phyloP scores from a whole-genome alignment of 2,797 vertebrate genomes.

The Eulemur rubriventer region DNA sequence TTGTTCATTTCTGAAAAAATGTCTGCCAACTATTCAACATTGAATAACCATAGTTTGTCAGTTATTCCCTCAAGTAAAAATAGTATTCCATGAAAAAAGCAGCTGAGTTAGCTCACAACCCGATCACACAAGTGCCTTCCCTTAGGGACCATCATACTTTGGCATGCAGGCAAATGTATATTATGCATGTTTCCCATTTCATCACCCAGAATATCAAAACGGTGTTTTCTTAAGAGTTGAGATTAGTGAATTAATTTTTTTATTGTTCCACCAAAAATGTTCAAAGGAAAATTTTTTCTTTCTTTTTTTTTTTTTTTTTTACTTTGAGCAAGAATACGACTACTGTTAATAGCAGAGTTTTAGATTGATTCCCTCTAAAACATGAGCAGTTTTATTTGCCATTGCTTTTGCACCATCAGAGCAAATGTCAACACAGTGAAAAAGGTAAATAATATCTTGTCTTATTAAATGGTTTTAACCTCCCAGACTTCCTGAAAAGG shows the following conservation, averaged over 20 bases:
- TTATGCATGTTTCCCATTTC: neutral
- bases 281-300: neutral
- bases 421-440: slow-evolving; percentile 1
- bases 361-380: neutral
- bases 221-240: neutral
- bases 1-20: slow-evolving; percentile 8
- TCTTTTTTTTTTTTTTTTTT: neutral
- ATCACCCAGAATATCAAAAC: neutral
- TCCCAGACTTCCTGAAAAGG: neutral
- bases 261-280: neutral
- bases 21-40: neutral
- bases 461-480: neutral
- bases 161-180: neutral
- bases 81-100: neutral
- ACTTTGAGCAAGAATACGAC: neutral
- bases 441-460: neutral
- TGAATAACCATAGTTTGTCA: neutral
- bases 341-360: neutral
- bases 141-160: neutral
- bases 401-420: neutral
- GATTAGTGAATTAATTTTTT: neutral
- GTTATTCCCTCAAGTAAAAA: neutral
- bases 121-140: neutral
- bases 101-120: neutral
- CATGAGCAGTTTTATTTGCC: neutral